phyloP scores from a whole-genome alignment of 2,113 vertebrate genomes.

The Myotis brandtii region DNA sequence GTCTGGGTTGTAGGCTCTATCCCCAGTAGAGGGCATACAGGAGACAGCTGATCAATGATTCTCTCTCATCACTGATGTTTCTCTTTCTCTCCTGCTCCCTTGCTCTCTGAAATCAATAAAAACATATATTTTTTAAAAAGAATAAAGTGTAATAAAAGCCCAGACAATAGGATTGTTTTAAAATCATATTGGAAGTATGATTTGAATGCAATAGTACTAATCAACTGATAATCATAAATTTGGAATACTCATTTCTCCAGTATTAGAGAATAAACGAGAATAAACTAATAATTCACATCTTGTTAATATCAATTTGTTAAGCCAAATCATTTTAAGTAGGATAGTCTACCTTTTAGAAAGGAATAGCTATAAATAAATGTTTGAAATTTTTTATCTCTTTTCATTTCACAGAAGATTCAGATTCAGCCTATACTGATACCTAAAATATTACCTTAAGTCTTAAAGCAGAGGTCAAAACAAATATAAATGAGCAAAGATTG shows the following conservation, averaged over 20 bases:
- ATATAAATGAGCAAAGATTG: background rate
- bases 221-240: background rate
- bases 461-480: background rate
- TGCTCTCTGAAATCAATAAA: no score
- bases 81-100: no score
- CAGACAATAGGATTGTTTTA: background rate
- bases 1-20: no score
- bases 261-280: constrained; percentile 34
- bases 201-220: constrained; percentile 28
- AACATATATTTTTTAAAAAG: background rate
- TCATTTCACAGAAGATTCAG: constrained; percentile 36
- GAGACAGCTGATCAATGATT: no score
- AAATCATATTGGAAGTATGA: constrained; percentile 22
- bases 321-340: constrained; percentile 18
- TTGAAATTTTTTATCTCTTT: constrained; percentile 4
- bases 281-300: constrained; percentile 40
- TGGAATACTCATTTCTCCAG: constrained; percentile 23
- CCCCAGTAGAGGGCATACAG: no score
- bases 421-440: background rate
- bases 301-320: background rate
- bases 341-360: background rate
- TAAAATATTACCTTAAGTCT: background rate
- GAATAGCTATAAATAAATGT: background rate
- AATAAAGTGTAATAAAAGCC: background rate
- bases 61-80: no score